Conservation (phyloP, 2,797 vertebrate species). For the Enteromius thamalakanensis region DNA sequence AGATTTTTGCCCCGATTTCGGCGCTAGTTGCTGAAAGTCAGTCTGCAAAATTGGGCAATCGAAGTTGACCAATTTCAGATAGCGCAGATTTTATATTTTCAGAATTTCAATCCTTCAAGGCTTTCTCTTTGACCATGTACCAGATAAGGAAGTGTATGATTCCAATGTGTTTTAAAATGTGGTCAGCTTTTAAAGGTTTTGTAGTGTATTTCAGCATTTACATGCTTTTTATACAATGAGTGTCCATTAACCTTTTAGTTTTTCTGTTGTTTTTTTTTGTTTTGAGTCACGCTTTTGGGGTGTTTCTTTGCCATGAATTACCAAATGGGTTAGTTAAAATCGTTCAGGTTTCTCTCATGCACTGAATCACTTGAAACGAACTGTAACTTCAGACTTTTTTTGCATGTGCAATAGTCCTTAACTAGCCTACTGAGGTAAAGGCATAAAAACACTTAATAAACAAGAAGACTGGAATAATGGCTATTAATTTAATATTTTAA, state of each 20-base stretch:
- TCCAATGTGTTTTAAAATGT: background rate
- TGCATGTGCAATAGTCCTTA: background rate
- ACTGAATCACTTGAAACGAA: background rate
- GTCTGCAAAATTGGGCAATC: background rate
- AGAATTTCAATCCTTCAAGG: background rate
- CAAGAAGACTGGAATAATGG: background rate
- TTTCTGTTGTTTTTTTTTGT: background rate
- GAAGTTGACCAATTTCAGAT: background rate
- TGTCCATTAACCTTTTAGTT: background rate
- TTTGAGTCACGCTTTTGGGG: background rate
- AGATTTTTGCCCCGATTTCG: background rate
- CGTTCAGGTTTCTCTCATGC: background rate
- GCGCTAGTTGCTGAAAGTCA: background rate
- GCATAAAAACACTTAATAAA: background rate
- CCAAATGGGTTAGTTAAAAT: background rate
- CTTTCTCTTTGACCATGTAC: background rate
- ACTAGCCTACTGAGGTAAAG: background rate
- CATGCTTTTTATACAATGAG: background rate
- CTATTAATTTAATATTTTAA: background rate
- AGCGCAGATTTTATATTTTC: background rate
- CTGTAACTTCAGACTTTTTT: background rate
- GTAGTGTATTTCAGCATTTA: background rate
- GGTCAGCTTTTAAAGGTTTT: background rate
- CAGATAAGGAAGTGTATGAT: background rate
- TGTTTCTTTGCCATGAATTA: background rate